Conservation (phyloP, 2,113 vertebrate genomes). For the Apeltes quadracus region DNA sequence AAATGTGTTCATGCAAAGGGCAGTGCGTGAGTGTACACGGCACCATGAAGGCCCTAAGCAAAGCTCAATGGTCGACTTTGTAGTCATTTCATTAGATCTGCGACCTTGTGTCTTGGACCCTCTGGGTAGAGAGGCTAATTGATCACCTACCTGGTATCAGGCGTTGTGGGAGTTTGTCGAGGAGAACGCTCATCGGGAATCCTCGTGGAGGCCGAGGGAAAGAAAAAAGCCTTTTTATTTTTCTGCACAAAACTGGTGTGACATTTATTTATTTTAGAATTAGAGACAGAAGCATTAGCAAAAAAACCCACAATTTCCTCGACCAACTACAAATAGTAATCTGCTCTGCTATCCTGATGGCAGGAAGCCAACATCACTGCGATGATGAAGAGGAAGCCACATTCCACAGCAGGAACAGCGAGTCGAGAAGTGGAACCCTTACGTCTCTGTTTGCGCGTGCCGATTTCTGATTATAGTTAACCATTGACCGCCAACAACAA, state of each 20-base stretch:
- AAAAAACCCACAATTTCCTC: neutral
- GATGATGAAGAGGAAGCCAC: neutral
- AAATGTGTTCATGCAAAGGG: neutral
- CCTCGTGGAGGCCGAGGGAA: no score
- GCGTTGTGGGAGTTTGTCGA: no score
- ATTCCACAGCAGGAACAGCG: constrained; percentile 1
- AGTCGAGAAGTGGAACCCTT: neutral
- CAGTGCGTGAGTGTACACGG: neutral
- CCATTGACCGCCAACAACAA: neutral
- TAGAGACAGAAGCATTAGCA: neutral
- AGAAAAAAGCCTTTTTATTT: neutral
- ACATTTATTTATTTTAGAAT: no score
- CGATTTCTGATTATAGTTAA: neutral
- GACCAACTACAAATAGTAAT: constrained; percentile 12
- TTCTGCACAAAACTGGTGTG: neutral
- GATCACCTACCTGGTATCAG: no score
- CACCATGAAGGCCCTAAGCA: neutral
- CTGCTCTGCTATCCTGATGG: neutral
- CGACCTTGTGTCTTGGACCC: no score
- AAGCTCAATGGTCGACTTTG: neutral
- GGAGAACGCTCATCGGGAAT: no score
- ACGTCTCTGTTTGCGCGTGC: constrained; percentile 1
- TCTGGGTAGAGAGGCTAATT: no score
- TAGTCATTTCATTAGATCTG: neutral
- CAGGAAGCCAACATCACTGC: constrained; percentile 17